phyloP scores from a whole-genome alignment of 92 coral and sea anemone genomes.

The Zoanthus sociatus region DNA sequence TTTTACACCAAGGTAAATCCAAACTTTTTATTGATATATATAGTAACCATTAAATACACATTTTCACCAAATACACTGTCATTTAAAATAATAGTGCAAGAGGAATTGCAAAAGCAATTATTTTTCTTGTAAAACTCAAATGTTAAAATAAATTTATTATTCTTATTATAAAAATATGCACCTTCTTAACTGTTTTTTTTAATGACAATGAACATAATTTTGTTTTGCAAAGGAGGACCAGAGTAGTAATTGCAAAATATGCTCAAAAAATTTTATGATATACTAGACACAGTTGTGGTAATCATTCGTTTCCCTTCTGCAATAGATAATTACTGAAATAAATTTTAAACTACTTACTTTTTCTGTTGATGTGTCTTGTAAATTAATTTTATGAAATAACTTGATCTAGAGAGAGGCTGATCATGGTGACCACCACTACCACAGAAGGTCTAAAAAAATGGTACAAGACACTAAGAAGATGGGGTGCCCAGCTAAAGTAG shows the following conservation, averaged over 20 bases:
- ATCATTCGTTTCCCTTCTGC: too few species aligned
- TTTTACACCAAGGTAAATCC: too few species aligned
- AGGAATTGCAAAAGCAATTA: not conserved
- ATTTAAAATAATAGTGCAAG: not conserved
- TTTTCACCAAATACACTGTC: not conserved
- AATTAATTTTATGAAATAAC: not conserved
- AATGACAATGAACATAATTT: not conserved
- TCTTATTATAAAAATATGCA: not conserved
- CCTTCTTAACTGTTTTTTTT: not conserved
- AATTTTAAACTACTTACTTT: too few species aligned
- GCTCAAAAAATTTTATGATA: not conserved
- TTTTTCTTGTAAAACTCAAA: not conserved
- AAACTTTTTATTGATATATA: not conserved
- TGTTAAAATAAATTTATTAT: too few species aligned
- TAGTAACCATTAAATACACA: not conserved
- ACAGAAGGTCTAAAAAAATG: slow-evolving; percentile 9
- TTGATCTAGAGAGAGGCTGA: not conserved
- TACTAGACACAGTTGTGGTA: not conserved
- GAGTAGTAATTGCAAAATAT: not conserved
- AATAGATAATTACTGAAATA: not conserved
- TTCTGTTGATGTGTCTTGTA: not conserved
- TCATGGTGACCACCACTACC: slow-evolving; percentile 35
- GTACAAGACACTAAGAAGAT: slow-evolving; percentile 54
- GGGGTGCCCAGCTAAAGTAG: slow-evolving; percentile 52
- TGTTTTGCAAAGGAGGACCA: not conserved